phyloP scores from a whole-genome alignment of 2,888 invertebrate genomes.

The Hoplodrina blanda region DNA sequence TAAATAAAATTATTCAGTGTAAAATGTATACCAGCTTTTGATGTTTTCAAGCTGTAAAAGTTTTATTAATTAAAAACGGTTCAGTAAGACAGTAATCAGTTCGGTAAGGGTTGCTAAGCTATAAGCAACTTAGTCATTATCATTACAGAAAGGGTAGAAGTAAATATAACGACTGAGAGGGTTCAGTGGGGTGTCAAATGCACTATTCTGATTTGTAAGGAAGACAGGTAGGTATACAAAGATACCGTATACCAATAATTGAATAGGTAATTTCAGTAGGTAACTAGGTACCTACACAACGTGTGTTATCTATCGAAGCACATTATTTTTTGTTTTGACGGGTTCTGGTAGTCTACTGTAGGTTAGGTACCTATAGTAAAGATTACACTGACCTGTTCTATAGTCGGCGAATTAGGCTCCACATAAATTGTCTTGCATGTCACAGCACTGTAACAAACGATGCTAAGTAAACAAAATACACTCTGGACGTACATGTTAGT shows the following conservation, averaged over 20 bases:
- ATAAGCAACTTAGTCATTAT: no score
- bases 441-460: conserved; percentile 64
- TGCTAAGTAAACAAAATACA: conserved; percentile 63
- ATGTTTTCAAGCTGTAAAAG: no score
- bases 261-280: background rate
- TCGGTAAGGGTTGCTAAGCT: no score
- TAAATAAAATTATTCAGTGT: no score
- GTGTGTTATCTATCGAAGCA: conserved; percentile 15
- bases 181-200: background rate
- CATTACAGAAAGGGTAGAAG: no score
- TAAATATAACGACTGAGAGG: no score
- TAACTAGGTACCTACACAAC: conserved; percentile 4
- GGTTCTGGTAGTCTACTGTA: background rate
- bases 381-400: conserved; percentile 78
- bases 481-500: conserved; percentile 68
- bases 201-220: background rate
- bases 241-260: background rate
- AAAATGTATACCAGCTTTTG: no score
- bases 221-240: background rate
- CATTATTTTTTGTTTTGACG: conserved; percentile 26
- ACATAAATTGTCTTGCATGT: conserved; percentile 76
- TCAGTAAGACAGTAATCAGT: no score
- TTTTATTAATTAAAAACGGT: no score
- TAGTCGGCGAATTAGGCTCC: conserved; percentile 74
- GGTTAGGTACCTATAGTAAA: background rate